Base-by-base conservation (phyloP, 2,113 vertebrate genomes). In the Sturnira hondurensis region DNA sequence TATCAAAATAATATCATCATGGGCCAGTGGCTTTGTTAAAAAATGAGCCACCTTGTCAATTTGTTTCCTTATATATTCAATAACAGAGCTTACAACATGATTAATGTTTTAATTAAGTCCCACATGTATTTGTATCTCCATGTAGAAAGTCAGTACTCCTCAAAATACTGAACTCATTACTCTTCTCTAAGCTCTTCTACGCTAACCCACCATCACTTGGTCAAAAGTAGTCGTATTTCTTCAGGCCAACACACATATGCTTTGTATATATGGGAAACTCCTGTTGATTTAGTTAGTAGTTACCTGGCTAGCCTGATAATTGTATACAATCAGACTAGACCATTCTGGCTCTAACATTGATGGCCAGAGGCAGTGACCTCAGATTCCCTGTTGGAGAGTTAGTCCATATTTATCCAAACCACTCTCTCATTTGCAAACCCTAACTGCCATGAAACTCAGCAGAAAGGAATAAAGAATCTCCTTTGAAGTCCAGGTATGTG, bases 1-100 rank as follows among this genome's bases (percentile, higher is more conserved):
- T 50, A 97, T 97, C 97, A 98, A 98, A 97, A 97, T 97, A 95
- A 96, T 96, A 97, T 94, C 93, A 95, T 97, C 96, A 90, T 91
- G 67, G 93, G 92, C 93, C 87, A 97, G 95, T 88, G 84, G 71
- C 85, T 96, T 97, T 97, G 90, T 97, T 96, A 71, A 96, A 96
- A 97, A 97, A 94, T 7, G 56, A 96, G 88, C 77, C 91, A 97
- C 85, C 92, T 92, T 97, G 95, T 96, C 93, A 95, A 83, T 96
- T 93, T 92, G 61, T 96, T 95, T 95, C 90, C 91, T 98, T 63
- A 96, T 92, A 91, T 76, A 92, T 86, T 97, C 77, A 95, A 45
- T 94, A 96, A 92, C 70, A 96, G 76, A 85, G 89, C 36, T 93
- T 92, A 94, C 19, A 83, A 74, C 77, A 5, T 0, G 92, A 96